A percentile compares a stretch with the other conserved stretches of the same genome.
phyloP scores from a whole-genome alignment of 2,888 invertebrate species.

The Endotricha flammealis region DNA sequence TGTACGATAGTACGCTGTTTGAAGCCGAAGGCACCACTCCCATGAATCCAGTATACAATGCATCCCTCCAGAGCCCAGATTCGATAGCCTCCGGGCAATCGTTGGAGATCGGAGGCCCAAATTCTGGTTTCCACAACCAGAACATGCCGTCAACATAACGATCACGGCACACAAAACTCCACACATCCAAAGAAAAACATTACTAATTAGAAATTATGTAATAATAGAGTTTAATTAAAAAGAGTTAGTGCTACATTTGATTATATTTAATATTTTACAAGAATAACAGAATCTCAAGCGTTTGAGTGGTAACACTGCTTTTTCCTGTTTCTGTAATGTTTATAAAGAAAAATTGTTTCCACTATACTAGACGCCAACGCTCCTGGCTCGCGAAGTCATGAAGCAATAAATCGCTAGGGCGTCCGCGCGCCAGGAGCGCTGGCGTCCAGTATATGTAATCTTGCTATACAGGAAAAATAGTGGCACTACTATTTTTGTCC shows the following conservation, averaged over 20 bases:
- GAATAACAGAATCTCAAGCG: slow-evolving; percentile 23
- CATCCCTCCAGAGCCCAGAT: slow-evolving; percentile 85
- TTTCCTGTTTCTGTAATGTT: background rate
- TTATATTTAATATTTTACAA: slow-evolving; percentile 16
- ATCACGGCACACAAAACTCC: slow-evolving; percentile 15
- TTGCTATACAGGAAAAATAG: too few species aligned
- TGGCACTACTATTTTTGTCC: background rate
- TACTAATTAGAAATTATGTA: slow-evolving; percentile 18
- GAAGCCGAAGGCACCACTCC: slow-evolving; percentile 81
- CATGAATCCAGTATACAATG: slow-evolving; percentile 82
- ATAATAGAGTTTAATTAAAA: slow-evolving; percentile 15
- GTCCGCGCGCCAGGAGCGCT: too few species aligned
- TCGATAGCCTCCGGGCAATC: slow-evolving; percentile 80
- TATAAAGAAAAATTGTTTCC: too few species aligned
- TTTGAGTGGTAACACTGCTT: slow-evolving; percentile 17
- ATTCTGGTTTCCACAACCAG: slow-evolving; percentile 36
- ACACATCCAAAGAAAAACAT: slow-evolving; percentile 43
- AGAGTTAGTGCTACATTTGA: slow-evolving; percentile 15
- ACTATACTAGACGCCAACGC: too few species aligned
- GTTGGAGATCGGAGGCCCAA: slow-evolving; percentile 49
- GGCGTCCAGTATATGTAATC: too few species aligned
- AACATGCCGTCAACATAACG: slow-evolving; percentile 64
- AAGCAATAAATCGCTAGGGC: too few species aligned
- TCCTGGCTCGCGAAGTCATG: too few species aligned
- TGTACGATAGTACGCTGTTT: slow-evolving; percentile 85